Evolutionary conservation across 1,140 invertebrate species (phyloP), one percentile per base, ranked within the genome.

Genomic region (Cepaea nemoralis): DNA sequence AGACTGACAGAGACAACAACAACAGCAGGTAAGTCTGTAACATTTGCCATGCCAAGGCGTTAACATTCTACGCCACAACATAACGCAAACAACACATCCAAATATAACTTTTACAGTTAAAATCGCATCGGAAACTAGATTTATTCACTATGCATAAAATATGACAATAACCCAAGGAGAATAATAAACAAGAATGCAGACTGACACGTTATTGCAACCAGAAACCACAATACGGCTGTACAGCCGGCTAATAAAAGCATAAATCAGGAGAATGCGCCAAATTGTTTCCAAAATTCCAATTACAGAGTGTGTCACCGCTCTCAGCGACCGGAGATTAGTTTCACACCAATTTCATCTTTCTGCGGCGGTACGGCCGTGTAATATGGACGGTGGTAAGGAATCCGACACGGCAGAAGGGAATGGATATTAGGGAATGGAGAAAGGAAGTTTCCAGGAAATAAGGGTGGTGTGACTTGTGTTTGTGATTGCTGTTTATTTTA

Each of bases 271-370:
- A 74, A 12, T 39, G n/a, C 39, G 24, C 37, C 70, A 74, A 39
- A 40, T 45, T 55, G 50, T 55, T 55, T 55, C 50, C 19, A 55
- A 55, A 55, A 45, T 55, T 55, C 50, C 50, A 55, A 55, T 55
- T 55, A 55, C 39, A 10, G 70, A 5, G 22, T 39, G 8, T 40
- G 37, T 74, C 37, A 39, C 39, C 16, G 10, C 39, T 42, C 70
- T 27, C 70, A 2, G 8, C 37, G n/a, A 74, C 70, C 37, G 37
- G 27, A 39, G 39, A 27, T 42, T 45, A 74, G n/a, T 37, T 40
- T 37, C 70, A 40, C 70, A 42, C 39, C n/a, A 27, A 74, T 40
- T 74, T 45, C 45, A 74, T 55, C 50, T 55, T 55, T 55, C 50
- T 45, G 50, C 16, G 50, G n/a, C 50, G n/a, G n/a, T 22, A 55